Evolutionary conservation across 2,113 vertebrate species (phyloP).

Genomic region (Pollachius pollachius): DNA sequence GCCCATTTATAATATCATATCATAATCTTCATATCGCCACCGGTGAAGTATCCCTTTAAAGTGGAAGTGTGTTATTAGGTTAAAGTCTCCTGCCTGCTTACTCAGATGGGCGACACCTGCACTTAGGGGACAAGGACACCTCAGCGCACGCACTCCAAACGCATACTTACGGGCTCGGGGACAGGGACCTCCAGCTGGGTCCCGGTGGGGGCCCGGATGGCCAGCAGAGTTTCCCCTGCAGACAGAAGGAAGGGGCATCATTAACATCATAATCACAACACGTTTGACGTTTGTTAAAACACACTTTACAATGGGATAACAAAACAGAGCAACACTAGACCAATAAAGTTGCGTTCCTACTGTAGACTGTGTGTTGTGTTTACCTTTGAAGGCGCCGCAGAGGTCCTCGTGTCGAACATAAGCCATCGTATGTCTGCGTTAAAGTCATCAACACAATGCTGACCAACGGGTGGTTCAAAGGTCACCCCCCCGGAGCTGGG

Average conservation of each 20-base stretch:
- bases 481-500: neutral
- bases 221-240: slow-evolving; percentile 91
- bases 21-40: too few relatives aligned
- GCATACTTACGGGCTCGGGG: slow-evolving; percentile 83
- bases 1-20: too few relatives aligned
- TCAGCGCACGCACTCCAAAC: neutral
- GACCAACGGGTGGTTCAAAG: too few relatives aligned
- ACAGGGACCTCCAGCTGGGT: slow-evolving; percentile 94
- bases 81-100: too few relatives aligned
- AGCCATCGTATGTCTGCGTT: slow-evolving; percentile 84
- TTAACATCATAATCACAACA: neutral
- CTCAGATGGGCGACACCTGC: too few relatives aligned
- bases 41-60: too few relatives aligned
- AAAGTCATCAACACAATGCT: slow-evolving; percentile 68
- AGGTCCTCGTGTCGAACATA: slow-evolving; percentile 96
- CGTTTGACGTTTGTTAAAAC: neutral
- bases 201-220: slow-evolving; percentile 91
- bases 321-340: neutral
- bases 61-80: too few relatives aligned
- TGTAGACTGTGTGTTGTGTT: slow-evolving; percentile 5
- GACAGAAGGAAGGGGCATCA: slow-evolving; percentile 16
- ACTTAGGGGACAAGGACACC: too few relatives aligned
- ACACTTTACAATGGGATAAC: too few relatives aligned
- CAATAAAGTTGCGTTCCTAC: neutral
- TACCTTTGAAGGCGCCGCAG: slow-evolving; percentile 96